Evolutionary conservation across 2,797 vertebrate species (phyloP).

Genomic region (Pterois miles): DNA sequence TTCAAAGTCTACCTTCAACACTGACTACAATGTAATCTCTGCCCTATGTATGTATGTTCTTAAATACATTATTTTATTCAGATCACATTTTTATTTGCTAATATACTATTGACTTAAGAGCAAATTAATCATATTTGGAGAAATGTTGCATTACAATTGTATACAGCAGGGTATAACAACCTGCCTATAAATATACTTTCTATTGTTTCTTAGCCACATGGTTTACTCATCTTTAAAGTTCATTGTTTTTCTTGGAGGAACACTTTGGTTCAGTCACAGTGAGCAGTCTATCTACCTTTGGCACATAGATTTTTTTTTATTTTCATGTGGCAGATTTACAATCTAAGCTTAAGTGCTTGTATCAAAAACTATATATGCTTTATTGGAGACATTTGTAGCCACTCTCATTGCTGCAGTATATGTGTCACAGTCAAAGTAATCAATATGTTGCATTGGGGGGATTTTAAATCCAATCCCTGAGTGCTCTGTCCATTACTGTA

Average conservation of each 20-base stretch:
- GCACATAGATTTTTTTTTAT: background rate
- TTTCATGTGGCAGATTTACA: conserved; percentile 14
- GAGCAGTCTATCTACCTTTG: background rate
- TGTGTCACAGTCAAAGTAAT: background rate
- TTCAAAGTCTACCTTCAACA: conserved; percentile 22
- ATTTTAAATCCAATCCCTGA: background rate
- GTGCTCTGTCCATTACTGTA: background rate
- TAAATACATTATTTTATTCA: background rate
- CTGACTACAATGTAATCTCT: conserved; percentile 34
- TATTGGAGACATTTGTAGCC: background rate
- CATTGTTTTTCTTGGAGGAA: background rate
- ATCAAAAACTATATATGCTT: background rate
- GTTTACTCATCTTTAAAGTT: background rate
- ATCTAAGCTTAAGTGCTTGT: background rate
- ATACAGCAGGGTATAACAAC: too few relatives aligned
- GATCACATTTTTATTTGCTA: background rate
- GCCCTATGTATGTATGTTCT: background rate
- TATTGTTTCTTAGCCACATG: background rate
- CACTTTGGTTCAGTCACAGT: background rate
- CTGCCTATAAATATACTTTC: background rate
- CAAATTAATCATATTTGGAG: background rate
- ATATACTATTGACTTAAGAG: background rate
- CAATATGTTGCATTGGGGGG: background rate
- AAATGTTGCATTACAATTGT: background rate
- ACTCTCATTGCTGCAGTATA: background rate